Evolutionary conservation across 2,888 invertebrate species (phyloP), one percentile per base, ranked within the genome.

Genomic region (Hemistola chrysoprasaria): DNA sequence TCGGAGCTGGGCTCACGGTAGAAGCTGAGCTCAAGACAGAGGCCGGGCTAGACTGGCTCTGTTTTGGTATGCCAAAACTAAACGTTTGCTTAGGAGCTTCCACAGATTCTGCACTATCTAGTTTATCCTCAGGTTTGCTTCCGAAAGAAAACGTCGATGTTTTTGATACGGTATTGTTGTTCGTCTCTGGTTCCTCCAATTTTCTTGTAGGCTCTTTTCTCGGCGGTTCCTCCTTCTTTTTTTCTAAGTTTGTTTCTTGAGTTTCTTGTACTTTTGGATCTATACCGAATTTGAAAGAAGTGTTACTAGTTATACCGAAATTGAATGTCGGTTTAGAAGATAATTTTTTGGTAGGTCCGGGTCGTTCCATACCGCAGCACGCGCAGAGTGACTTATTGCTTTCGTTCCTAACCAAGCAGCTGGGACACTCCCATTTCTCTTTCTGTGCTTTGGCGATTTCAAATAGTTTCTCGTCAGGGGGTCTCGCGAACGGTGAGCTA

Each of bases 391-490:
- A 43, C 51, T 58, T 70, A 23, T 72, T 57, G 34, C 45, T 65
- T 1, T 73, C 69, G 51, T 86, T 86, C 43, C 59, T 61, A 1
- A 79, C 79, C 36, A 85, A 67, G 43, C 86, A 86, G 47, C 60
- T 57, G 1, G 62, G 11, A 48, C 86, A 86, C 56, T 83, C 78
- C 86, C 86, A 86, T 42, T 65, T 75, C 3, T 32, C 38, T 50
- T 61, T 66, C 43, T 82, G 82, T 2, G 62, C 24, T 50, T 70
- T 65, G 0, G 59, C 39, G 22, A 74, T 52, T 11, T 54, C 63
- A 43, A 66, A 59, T 40, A 75, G 56, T 24, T 50, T 37, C 16
- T 57, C 52, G 43, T 69, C 62, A 32, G 43, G 22, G 6, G 31
- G 24, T 8, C 36, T 52, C 9, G 6, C n/a, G 9, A 28, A 36